Percentiles rank a stretch among this genome's conserved stretches.
phyloP scores from a whole-genome alignment of 2,888 invertebrate species.

The Galerucella calmariensis region DNA sequence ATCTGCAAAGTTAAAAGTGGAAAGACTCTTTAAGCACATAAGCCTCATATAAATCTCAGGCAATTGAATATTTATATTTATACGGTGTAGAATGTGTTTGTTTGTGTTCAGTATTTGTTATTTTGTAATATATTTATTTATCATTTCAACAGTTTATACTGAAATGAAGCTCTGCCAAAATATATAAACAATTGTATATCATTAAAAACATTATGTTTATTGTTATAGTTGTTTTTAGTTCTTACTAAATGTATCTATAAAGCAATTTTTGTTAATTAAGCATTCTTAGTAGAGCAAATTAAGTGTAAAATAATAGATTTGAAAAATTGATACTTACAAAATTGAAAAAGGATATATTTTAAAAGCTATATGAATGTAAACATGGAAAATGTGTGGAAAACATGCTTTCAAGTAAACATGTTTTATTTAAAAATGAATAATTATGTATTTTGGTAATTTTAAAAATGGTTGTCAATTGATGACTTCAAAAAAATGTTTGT shows the following conservation, averaged over 20 bases:
- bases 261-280: not conserved
- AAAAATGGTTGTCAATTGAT: slow-evolving; percentile 26
- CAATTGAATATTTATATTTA: no score
- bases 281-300: not conserved
- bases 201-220: no score
- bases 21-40: no score
- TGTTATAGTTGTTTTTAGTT: no score
- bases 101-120: no score
- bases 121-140: no score
- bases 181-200: no score
- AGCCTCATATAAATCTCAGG: no score
- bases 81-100: no score
- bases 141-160: no score
- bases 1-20: no score
- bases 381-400: slow-evolving; percentile 1
- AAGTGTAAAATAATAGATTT: not conserved
- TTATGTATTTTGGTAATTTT: slow-evolving; percentile 18
- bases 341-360: not conserved
- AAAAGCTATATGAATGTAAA: not conserved
- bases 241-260: not conserved
- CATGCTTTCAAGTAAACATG: slow-evolving; percentile 21
- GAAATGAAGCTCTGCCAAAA: no score
- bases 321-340: slow-evolving; percentile 3
- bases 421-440: slow-evolving; percentile 22
- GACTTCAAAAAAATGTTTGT: slow-evolving; percentile 14